A percentile compares a stretch with the other conserved stretches of the same genome.
phyloP scores from a whole-genome alignment of 2,113 vertebrate genomes.

The Rattus rattus region DNA sequence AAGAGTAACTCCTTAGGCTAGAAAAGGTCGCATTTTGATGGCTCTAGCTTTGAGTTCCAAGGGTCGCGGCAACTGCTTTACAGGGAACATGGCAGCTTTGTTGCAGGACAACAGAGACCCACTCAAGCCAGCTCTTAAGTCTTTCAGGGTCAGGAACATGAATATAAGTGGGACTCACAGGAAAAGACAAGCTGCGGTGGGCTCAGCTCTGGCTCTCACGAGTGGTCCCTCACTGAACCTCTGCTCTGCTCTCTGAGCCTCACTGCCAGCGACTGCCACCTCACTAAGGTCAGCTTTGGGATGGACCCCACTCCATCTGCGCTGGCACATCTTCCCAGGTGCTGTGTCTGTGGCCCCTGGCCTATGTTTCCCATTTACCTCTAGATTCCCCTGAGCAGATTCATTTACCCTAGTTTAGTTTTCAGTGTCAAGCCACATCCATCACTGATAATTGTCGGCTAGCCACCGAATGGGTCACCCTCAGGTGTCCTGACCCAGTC shows the following conservation, averaged over 20 bases:
- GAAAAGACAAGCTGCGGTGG: background rate
- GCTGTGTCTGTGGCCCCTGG: background rate
- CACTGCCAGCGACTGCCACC: background rate
- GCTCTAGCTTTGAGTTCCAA: background rate
- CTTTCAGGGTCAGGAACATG: background rate
- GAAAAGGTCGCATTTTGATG: background rate
- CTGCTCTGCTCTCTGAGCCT: background rate
- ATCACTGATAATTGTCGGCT: background rate
- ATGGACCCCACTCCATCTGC: background rate
- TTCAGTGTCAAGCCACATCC: conserved; percentile 13
- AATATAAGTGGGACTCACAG: background rate
- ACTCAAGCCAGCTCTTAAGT: background rate
- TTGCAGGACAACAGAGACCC: background rate
- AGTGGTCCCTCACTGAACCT: background rate
- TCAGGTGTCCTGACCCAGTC: background rate
- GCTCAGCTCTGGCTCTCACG: background rate
- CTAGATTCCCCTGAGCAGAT: background rate
- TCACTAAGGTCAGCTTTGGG: background rate
- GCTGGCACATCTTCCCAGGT: background rate
- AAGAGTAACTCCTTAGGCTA: conserved; percentile 8
- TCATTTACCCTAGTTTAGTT: background rate
- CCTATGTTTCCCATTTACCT: background rate
- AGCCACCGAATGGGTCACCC: background rate
- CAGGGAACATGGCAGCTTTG: background rate
- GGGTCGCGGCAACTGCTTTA: background rate